Evolutionary conservation across 2,113 vertebrate genomes (phyloP).

Genomic region (Toxotes chatareus): DNA sequence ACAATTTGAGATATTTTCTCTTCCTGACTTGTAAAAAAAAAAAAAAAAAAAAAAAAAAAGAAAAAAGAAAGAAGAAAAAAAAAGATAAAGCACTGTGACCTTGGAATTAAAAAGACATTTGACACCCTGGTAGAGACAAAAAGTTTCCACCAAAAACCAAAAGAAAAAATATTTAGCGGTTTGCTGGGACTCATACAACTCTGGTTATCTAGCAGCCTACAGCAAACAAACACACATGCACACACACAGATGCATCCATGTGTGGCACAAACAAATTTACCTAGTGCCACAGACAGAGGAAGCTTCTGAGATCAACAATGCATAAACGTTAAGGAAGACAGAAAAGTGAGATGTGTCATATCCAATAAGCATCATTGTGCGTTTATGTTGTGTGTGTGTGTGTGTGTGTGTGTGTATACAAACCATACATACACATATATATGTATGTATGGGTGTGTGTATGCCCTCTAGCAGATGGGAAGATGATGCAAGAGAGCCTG

Average conservation of each 20-base stretch:
- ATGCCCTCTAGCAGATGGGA: slow-evolving; percentile 64
- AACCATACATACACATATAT: not conserved
- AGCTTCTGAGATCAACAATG: slow-evolving; percentile 65
- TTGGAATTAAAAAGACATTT: slow-evolving; percentile 70
- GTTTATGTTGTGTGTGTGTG: slow-evolving; percentile 8
- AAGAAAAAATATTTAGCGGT: slow-evolving; percentile 43
- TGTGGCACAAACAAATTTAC: slow-evolving; percentile 57
- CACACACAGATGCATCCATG: slow-evolving; percentile 15
- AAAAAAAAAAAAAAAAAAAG: too few relatives aligned
- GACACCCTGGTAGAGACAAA: slow-evolving; percentile 21
- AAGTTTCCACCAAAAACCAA: slow-evolving; percentile 60
- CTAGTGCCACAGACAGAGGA: slow-evolving; percentile 47
- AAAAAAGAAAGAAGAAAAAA: not conserved
- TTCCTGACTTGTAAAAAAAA: slow-evolving; percentile 10
- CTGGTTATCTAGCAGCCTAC: slow-evolving; percentile 66
- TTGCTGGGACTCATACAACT: slow-evolving; percentile 62
- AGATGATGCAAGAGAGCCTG: slow-evolving; percentile 71
- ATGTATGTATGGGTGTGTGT: slow-evolving; percentile 21
- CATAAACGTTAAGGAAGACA: slow-evolving; percentile 59
- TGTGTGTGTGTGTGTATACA: too few relatives aligned
- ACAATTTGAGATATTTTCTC: slow-evolving; percentile 48
- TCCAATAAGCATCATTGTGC: slow-evolving; percentile 63
- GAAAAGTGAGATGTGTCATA: slow-evolving; percentile 69
- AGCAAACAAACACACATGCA: slow-evolving; percentile 38
- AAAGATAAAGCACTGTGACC: slow-evolving; percentile 56